A percentile compares a stretch with the other conserved stretches of the same genome.
These are phyloP conservation scores for Drosophila subquinaria DNA, from an alignment of 2,888 invertebrate species.

Conservation along the genomic window DNA sequence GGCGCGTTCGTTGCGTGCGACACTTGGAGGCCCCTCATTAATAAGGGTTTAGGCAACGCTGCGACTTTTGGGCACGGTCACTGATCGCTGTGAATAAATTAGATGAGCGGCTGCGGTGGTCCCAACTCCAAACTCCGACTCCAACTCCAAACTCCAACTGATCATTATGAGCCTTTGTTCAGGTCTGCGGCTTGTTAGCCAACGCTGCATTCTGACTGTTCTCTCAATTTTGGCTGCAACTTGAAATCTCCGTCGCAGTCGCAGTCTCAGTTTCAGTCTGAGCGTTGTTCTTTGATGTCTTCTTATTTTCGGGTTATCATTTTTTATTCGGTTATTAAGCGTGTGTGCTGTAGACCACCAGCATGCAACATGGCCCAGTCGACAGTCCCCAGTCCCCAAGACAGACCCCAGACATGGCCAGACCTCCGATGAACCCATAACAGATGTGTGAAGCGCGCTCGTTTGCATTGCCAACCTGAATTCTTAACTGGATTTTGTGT, in stretches of 20 bases:
- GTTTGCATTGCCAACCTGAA: constrained; percentile 32
- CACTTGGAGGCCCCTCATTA: constrained; percentile 75
- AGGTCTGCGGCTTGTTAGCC: constrained; percentile 66
- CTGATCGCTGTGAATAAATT: constrained; percentile 79
- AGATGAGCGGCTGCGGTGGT: constrained; percentile 71
- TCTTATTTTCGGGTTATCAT: constrained; percentile 81
- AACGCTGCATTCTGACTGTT: constrained; percentile 37
- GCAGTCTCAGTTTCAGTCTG: constrained; percentile 11
- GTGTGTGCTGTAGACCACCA: constrained; percentile 60
- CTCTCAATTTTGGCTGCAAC: constrained; percentile 57
- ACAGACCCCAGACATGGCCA: constrained; percentile 19
- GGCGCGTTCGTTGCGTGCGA: constrained; percentile 77
- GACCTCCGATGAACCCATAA: constrained; percentile 31
- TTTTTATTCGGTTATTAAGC: constrained; percentile 80
- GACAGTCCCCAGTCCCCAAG: constrained; percentile 13
- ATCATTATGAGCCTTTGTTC: constrained; percentile 73
- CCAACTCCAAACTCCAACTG: constrained; percentile 20
- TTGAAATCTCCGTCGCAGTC: constrained; percentile 30
- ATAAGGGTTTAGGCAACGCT: constrained; percentile 71
- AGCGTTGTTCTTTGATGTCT: constrained; percentile 75
- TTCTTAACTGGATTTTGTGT: constrained; percentile 62
- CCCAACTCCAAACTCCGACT: constrained; percentile 19
- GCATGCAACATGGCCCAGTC: constrained; percentile 37
- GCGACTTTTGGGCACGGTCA: constrained; percentile 39
- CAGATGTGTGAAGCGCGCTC: constrained; percentile 77